Conservation (phyloP, 2,797 vertebrate species). For the Gadopsis bispinosus region DNA sequence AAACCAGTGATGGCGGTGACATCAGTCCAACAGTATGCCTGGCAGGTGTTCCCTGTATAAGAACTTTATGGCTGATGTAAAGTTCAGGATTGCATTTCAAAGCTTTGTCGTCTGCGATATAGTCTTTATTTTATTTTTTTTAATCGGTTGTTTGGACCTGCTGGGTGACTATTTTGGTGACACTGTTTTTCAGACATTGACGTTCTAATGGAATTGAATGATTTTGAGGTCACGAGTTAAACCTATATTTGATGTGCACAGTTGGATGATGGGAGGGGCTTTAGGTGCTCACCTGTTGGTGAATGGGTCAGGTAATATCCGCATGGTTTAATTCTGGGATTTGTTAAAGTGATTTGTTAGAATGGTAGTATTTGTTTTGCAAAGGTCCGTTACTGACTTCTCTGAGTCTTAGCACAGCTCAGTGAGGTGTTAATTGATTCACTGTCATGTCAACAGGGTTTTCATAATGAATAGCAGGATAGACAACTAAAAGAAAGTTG, state of each 20-base stretch:
- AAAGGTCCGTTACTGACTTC: not conserved
- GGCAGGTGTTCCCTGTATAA: not conserved
- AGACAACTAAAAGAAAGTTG: not conserved
- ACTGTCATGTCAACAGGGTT: not conserved
- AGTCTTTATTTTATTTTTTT: no score
- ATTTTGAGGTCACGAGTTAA: not conserved
- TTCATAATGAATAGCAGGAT: not conserved
- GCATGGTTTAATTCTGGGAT: not conserved
- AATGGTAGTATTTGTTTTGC: not conserved
- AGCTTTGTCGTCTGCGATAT: not conserved
- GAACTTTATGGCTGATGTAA: not conserved
- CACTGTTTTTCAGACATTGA: no score
- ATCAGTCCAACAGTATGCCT: not conserved
- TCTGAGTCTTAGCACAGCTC: not conserved
- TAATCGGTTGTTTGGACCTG: no score
- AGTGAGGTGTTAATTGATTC: not conserved
- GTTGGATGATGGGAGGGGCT: not conserved
- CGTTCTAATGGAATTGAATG: not conserved
- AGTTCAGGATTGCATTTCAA: not conserved
- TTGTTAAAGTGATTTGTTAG: not conserved
- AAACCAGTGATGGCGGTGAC: no score
- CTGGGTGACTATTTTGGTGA: no score
- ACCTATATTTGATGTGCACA: not conserved
- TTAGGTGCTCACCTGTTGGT: not conserved
- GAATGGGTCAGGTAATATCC: not conserved